Percentiles rank a stretch among this genome's conserved stretches.
These are phyloP conservation scores for Crocodylus rhombifer DNA, from an alignment of 2,797 vertebrate genomes.

Conservation along the genomic window DNA sequence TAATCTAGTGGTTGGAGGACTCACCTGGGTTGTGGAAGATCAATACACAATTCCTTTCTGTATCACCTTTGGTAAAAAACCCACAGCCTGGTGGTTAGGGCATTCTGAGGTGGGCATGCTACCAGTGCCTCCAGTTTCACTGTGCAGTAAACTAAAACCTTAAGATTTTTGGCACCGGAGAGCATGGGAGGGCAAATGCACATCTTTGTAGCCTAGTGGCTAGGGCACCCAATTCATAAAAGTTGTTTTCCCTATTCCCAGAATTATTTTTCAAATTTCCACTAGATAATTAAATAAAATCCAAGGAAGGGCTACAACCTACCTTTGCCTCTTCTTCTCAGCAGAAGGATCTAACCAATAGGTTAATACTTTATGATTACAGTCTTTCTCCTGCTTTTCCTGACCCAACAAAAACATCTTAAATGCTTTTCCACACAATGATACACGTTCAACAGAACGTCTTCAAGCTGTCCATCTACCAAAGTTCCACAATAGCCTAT, in stretches of 20 bases:
- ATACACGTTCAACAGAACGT: too few relatives aligned
- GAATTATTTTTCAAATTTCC: conserved; percentile 18
- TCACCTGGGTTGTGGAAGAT: background rate
- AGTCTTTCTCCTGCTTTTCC: conserved; percentile 25
- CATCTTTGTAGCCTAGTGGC: background rate
- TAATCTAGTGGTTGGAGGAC: background rate
- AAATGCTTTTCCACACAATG: too few relatives aligned
- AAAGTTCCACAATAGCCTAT: background rate
- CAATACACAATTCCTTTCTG: too few relatives aligned
- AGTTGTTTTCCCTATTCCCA: background rate
- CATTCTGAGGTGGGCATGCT: background rate
- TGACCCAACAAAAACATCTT: background rate
- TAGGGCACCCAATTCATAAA: background rate
- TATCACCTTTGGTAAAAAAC: too few relatives aligned
- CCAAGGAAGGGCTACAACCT: conserved; percentile 34
- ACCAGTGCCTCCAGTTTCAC: background rate
- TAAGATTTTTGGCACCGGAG: background rate
- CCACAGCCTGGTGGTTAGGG: too few relatives aligned
- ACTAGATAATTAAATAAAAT: background rate
- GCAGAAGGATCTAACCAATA: conserved; percentile 12
- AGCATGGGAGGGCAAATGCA: background rate
- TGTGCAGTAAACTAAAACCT: background rate
- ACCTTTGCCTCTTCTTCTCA: too few relatives aligned
- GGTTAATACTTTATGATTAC: background rate
- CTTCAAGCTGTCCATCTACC: too few relatives aligned